Evolutionary conservation across 30 jellyfish, hydroid and myxozoan species (phyloP).

Genomic region (Cassiopea xamachana): DNA sequence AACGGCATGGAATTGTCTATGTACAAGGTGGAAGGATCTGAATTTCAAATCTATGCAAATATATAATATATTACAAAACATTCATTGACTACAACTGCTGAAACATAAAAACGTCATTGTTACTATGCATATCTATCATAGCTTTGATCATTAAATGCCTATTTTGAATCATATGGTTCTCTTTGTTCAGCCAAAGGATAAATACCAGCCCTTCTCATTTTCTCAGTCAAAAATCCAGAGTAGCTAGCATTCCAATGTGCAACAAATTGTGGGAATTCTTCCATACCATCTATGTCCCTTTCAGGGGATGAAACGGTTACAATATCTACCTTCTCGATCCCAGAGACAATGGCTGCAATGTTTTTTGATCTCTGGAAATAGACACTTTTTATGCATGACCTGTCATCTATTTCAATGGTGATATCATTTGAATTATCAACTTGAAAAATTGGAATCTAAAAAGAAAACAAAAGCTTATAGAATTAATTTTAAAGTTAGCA

Average conservation of each 20-base stretch:
- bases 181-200: constrained; percentile 49
- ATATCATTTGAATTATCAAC: constrained; percentile 74
- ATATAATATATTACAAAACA: too few relatives aligned
- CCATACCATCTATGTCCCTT: constrained; percentile 8
- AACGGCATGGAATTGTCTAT: too few relatives aligned
- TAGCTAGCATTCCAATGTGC: constrained; percentile 86
- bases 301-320: constrained; percentile 42
- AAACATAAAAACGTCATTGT: too few relatives aligned
- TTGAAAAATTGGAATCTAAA: constrained; percentile 81
- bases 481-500: too few relatives aligned
- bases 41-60: too few relatives aligned
- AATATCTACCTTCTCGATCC: constrained; percentile 14
- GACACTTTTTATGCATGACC: constrained; percentile 70
- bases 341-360: constrained; percentile 1
- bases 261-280: constrained; percentile 76
- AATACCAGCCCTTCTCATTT: constrained; percentile 74
- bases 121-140: too few relatives aligned
- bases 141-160: not conserved
- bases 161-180: constrained; percentile 6
- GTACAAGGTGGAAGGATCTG: too few relatives aligned
- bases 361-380: constrained; percentile 67
- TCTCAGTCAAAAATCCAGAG: constrained; percentile 74
- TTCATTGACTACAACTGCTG: too few relatives aligned
- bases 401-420: constrained; percentile 31
- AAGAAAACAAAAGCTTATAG: not conserved